Evolutionary conservation across 2,113 vertebrate species (phyloP).

Genomic region (Erythrolamprus reginae): DNA sequence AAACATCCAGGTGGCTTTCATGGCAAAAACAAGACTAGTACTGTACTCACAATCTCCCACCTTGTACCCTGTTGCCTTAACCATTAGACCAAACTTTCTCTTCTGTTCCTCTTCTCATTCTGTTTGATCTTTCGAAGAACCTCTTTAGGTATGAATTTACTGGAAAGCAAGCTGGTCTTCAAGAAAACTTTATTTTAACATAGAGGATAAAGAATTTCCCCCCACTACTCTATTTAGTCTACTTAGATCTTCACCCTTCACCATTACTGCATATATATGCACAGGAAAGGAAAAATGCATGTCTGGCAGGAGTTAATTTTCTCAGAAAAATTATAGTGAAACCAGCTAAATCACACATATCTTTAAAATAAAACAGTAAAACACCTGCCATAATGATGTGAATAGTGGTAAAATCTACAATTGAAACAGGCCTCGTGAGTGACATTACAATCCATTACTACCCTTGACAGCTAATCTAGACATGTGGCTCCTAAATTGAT

Average conservation of each 20-base stretch:
- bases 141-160: not conserved
- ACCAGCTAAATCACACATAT: not conserved
- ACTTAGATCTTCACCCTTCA: not conserved
- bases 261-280: not conserved
- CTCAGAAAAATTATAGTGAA: not conserved
- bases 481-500: conserved; percentile 27
- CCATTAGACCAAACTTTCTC: not conserved
- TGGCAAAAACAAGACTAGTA: too few relatives aligned
- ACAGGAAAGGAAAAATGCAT: too few relatives aligned
- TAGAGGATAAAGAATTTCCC: not conserved
- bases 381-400: conserved; percentile 15
- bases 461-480: conserved; percentile 19
- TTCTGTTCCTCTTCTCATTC: not conserved
- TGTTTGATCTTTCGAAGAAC: not conserved
- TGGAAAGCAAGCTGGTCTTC: not conserved
- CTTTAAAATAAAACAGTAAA: conserved; percentile 27
- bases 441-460: conserved; percentile 36
- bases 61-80: too few relatives aligned
- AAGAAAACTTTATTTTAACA: not conserved
- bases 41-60: too few relatives aligned
- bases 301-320: not conserved
- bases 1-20: not conserved
- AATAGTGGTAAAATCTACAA: conserved; percentile 25
- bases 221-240: not conserved
- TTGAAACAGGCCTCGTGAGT: conserved; percentile 31